Percentiles rank a stretch among this genome's conserved stretches.
phyloP scores from a whole-genome alignment of 2,888 invertebrate genomes.

The Pasiphila rectangulata region DNA sequence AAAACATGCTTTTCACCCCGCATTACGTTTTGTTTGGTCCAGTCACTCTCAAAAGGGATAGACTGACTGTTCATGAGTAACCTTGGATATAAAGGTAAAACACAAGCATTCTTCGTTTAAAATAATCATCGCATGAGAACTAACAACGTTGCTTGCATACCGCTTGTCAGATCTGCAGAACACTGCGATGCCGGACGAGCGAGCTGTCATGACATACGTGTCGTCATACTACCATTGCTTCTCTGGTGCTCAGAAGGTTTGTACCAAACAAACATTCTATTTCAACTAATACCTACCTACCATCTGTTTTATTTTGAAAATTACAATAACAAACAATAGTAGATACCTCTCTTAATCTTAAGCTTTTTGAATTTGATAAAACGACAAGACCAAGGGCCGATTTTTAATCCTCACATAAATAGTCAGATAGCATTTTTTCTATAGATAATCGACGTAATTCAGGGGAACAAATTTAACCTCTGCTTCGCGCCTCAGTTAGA shows the following conservation, averaged over 20 bases:
- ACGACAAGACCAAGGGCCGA: too few species aligned
- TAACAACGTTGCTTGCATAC: conserved; percentile 75
- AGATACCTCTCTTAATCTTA: too few species aligned
- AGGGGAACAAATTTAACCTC: too few species aligned
- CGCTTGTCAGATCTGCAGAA: conserved; percentile 94
- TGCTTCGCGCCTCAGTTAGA: too few species aligned
- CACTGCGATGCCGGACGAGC: conserved; percentile 99
- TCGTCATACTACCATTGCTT: conserved; percentile 99
- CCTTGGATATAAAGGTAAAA: too few species aligned
- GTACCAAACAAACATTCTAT: conserved; percentile 42
- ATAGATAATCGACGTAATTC: too few species aligned
- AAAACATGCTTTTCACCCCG: background rate
- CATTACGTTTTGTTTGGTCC: background rate
- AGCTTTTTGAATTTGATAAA: conserved; percentile 1
- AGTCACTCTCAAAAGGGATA: background rate
- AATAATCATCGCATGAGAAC: conserved; percentile 65
- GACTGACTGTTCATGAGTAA: background rate
- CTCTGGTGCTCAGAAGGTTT: conserved; percentile 99
- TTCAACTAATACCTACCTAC: conserved; percentile 28
- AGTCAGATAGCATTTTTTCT: too few species aligned
- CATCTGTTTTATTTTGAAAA: conserved; percentile 18
- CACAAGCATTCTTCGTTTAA: conserved; percentile 49
- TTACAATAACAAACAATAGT: too few species aligned
- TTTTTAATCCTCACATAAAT: too few species aligned
- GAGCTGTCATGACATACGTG: conserved; percentile 99